These are phyloP conservation scores for Natrix natrix DNA, from an alignment of 2,797 vertebrate genomes.

Conservation along the genomic window DNA sequence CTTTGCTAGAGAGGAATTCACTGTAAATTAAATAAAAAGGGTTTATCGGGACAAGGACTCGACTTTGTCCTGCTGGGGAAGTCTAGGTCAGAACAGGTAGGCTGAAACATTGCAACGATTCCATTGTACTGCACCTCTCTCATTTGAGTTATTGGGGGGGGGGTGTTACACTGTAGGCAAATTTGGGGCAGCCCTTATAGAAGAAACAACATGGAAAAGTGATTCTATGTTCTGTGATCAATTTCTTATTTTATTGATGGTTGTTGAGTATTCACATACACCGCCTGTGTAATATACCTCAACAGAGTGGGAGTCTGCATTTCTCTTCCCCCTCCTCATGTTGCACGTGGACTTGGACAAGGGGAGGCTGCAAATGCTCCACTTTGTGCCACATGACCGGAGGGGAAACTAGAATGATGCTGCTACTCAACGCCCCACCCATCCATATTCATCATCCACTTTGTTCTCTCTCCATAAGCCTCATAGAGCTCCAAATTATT, in stretches of 20 bases:
- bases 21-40: too few relatives aligned
- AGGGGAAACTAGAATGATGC: background rate
- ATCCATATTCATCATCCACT: background rate
- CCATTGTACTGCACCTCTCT: background rate
- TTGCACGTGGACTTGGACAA: background rate
- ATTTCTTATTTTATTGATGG: background rate
- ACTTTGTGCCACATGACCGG: background rate
- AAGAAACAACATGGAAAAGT: background rate
- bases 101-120: background rate
- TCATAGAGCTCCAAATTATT: background rate
- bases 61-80: too few relatives aligned
- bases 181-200: background rate
- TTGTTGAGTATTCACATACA: background rate
- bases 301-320: too few relatives aligned
- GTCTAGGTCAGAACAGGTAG: background rate
- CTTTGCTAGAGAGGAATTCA: too few relatives aligned
- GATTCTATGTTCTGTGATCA: background rate
- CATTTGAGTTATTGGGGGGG: background rate
- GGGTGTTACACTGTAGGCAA: background rate
- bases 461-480: background rate
- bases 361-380: background rate
- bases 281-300: background rate
- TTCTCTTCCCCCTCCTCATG: background rate
- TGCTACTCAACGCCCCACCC: background rate
- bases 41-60: too few relatives aligned